phyloP scores from a whole-genome alignment of 2,113 vertebrate genomes.

The Tragelaphus scriptus region DNA sequence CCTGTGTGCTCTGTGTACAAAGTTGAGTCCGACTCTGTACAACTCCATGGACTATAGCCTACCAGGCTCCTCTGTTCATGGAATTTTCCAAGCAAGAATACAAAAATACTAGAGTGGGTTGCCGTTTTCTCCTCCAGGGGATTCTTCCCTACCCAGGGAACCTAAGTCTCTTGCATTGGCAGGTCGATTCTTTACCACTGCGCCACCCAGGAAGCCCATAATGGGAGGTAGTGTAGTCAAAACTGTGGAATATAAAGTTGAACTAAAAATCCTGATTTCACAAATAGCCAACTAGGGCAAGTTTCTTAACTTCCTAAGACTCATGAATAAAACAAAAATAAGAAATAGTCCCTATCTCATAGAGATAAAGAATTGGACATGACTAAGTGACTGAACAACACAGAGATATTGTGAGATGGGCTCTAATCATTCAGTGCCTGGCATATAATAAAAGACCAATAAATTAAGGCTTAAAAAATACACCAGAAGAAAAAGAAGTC shows the following conservation, averaged over 20 bases:
- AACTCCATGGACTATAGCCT: not conserved
- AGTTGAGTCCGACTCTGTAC: not conserved
- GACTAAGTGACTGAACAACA: not conserved
- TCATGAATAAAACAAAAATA: not conserved
- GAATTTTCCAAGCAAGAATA: not conserved
- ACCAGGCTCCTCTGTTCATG: not conserved
- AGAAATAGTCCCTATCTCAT: not conserved
- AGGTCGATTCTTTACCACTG: not conserved
- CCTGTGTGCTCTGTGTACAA: not conserved
- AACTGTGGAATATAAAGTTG: not conserved
- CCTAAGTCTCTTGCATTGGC: not conserved
- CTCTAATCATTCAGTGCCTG: not conserved
- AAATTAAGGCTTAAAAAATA: conserved; percentile 6
- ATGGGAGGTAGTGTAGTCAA: not conserved
- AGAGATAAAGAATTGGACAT: not conserved
- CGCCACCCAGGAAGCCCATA: not conserved
- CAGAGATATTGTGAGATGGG: not conserved
- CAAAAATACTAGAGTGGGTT: not conserved
- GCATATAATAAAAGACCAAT: not conserved
- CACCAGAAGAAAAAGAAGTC: not conserved
- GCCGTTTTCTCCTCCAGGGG: not conserved
- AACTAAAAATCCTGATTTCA: not conserved
- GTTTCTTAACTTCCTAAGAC: not conserved
- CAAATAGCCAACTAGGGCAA: not conserved
- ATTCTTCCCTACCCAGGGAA: not conserved